Evolutionary conservation across 2,113 vertebrate genomes (phyloP).

Genomic region (Caracal caracal): DNA sequence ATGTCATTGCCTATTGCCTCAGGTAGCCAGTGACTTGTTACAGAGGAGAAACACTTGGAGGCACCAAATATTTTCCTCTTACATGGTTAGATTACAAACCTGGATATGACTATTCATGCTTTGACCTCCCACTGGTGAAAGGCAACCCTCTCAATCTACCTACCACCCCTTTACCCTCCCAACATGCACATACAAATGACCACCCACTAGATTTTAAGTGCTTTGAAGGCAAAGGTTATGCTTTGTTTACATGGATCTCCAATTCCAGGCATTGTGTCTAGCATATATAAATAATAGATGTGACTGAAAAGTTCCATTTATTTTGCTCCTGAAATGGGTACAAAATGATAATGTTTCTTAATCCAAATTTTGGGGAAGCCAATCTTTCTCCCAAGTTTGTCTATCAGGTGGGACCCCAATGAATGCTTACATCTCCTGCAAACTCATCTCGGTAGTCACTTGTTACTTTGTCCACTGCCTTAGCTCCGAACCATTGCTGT

Average conservation of each 20-base stretch:
- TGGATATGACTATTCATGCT: background rate
- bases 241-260: background rate
- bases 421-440: background rate
- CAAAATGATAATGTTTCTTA: background rate
- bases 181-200: background rate
- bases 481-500: background rate
- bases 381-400: background rate
- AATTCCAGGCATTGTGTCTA: background rate
- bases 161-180: background rate
- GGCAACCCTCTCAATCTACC: background rate
- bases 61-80: background rate
- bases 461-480: background rate
- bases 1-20: background rate
- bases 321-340: background rate
- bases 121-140: background rate
- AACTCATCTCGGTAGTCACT: background rate
- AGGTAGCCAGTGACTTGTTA: background rate
- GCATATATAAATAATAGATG: background rate
- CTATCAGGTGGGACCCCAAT: background rate
- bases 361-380: background rate
- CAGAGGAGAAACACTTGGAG: background rate
- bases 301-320: background rate
- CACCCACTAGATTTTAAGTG: background rate
- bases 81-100: background rate
- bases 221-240: background rate